Evolutionary conservation across 37 sponge, comb jelly and placozoan genomes (phyloP), one percentile per base, ranked within the genome.

Genomic region (Ianthella basta): DNA sequence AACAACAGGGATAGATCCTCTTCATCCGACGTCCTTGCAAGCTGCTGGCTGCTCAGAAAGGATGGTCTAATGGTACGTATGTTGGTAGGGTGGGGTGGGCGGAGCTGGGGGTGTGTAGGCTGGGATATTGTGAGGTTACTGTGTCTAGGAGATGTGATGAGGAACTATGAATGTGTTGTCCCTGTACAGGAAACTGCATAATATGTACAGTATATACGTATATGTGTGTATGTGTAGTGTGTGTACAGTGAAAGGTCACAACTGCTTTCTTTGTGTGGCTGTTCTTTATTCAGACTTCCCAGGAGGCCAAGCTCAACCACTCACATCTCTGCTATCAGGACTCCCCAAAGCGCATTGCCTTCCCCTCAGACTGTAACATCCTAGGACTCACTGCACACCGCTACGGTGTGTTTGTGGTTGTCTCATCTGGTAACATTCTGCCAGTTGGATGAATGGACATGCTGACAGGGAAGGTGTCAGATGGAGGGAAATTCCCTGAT

Each of bases 11-110:
- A 75, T 41, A 44, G 78, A n/a, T 87, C 90, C 23, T 33, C 85
- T 0, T 44, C 70, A 23, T 56, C 78, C 4, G 78, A 75, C 21
- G 78, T 75, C 6, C 54, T 75, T 18, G 78, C 78, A 75, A 91
- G 80, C 37, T 92, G 93, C 55, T 29, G 93, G 5, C 90, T 92
- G 15, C 86, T 92, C 0, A 73, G 89, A 20, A 92, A 87, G 68
- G 93, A 92, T 65, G 93, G 89, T 15, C 75, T 92, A 27, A 85
- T 88, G 83, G 89, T 44, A 44, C 50, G 50, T 44, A 44, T 44
- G 50, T 44, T 10, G 3, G 50, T 8, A 44, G 8, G 50, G 50
- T 44, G 8, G 50, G 8, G n/a, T n/a, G n/a, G n/a, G n/a, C n/a
- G n/a, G n/a, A n/a, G n/a, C n/a, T n/a, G n/a, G n/a, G n/a, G n/a